Conservation (phyloP, 2,113 vertebrate genomes). For the Chinchilla lanigera region DNA sequence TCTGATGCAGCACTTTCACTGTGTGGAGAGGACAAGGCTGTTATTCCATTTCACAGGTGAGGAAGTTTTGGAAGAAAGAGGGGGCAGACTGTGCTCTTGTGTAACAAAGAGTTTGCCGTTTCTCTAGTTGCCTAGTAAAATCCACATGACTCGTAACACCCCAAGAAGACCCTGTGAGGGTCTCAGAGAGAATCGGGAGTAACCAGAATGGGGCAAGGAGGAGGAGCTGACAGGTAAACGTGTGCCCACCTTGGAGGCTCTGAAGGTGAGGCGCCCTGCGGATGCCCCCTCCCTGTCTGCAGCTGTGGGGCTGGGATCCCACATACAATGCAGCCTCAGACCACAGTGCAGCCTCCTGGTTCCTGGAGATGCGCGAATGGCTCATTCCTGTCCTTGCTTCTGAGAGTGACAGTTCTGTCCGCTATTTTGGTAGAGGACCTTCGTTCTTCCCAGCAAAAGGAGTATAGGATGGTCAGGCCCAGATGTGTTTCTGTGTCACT, state of each 20-base stretch:
- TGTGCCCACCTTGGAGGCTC: background rate
- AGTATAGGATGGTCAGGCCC: background rate
- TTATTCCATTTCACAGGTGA: conserved; percentile 34
- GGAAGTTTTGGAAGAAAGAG: background rate
- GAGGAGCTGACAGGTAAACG: background rate
- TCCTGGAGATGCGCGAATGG: background rate
- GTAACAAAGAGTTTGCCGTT: background rate
- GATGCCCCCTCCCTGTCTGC: background rate
- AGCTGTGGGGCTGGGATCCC: background rate
- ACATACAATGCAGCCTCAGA: background rate
- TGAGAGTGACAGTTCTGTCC: background rate
- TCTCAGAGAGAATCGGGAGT: background rate
- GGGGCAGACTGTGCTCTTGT: background rate
- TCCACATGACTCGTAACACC: background rate
- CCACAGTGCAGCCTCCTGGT: background rate
- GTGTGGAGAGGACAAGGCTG: background rate
- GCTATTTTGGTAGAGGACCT: conserved; percentile 7
- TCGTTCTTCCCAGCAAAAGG: conserved; percentile 15
- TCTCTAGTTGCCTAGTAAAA: background rate
- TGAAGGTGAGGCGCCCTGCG: background rate
- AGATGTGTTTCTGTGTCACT: background rate
- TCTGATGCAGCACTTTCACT: background rate
- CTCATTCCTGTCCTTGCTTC: background rate
- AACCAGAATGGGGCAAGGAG: background rate
- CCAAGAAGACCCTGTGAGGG: background rate